Percentiles rank a stretch among this genome's conserved stretches.
Evolutionary conservation across 2,797 vertebrate species (phyloP).

Genomic region (Rhinophrynus dorsalis): DNA sequence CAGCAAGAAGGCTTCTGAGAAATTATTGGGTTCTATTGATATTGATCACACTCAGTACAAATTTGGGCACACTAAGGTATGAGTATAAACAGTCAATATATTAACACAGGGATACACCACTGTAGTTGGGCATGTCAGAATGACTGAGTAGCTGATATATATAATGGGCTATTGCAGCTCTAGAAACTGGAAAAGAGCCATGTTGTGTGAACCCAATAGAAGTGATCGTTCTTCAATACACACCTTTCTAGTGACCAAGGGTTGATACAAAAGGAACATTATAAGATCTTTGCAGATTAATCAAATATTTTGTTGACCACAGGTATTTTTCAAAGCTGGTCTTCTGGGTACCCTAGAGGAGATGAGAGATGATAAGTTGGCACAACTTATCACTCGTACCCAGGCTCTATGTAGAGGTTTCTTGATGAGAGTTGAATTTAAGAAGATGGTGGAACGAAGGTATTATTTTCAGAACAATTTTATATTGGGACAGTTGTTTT

Average conservation of each 20-base stretch:
- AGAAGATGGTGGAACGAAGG: too few relatives aligned
- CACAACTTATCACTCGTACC: too few relatives aligned
- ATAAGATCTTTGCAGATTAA: not conserved
- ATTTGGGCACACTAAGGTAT: slow-evolving; percentile 75
- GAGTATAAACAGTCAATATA: not conserved
- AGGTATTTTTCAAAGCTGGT: slow-evolving; percentile 88
- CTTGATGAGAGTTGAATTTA: too few relatives aligned
- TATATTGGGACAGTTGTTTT: not conserved
- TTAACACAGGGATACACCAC: too few relatives aligned
- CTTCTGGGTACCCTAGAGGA: slow-evolving; percentile 78
- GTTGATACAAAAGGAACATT: not conserved
- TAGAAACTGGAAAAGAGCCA: too few relatives aligned
- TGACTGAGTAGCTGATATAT: too few relatives aligned
- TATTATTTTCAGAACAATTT: not conserved
- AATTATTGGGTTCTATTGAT: slow-evolving; percentile 71
- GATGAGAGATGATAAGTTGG: slow-evolving; percentile 52
- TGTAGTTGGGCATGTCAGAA: too few relatives aligned
- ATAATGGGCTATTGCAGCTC: too few relatives aligned
- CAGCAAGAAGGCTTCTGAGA: slow-evolving; percentile 78
- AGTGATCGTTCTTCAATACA: not conserved
- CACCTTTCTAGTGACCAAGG: not conserved
- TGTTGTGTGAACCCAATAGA: too few relatives aligned
- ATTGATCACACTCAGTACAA: slow-evolving; percentile 71
- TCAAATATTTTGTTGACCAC: not conserved
- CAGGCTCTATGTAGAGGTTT: too few relatives aligned